A percentile compares a stretch with the other conserved stretches of the same genome.
Conservation (phyloP, 2,797 vertebrate species). For the Platalea minor region DNA sequence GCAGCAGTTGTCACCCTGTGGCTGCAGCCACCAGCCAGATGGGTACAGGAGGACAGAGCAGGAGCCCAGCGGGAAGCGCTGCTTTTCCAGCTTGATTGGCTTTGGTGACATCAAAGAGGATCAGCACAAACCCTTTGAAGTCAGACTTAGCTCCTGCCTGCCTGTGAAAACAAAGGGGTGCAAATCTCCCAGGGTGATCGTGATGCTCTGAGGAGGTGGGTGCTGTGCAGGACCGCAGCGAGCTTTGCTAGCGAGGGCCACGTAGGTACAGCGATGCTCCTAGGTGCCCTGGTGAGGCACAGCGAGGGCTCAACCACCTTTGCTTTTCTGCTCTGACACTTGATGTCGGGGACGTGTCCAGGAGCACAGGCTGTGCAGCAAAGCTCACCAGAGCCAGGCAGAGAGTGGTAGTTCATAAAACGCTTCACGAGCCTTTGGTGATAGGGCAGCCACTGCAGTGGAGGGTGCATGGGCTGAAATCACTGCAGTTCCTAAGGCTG, state of each 20-base stretch:
- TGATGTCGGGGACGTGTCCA: background rate
- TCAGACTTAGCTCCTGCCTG: background rate
- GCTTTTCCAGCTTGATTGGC: background rate
- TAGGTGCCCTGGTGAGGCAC: accelerated
- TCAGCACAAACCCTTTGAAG: background rate
- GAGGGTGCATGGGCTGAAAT: background rate
- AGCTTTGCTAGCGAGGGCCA: background rate
- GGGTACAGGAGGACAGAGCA: background rate
- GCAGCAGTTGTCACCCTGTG: background rate
- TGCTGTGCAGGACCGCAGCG: background rate
- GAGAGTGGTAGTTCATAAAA: background rate
- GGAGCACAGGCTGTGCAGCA: background rate
- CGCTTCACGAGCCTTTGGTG: accelerated
- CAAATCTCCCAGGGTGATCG: accelerated
- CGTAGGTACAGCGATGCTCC: background rate
- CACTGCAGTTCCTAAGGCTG: background rate
- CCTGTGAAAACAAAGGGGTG: background rate
- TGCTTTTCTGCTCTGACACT: background rate
- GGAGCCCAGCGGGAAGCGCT: background rate
- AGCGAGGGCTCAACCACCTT: background rate
- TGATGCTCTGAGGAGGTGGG: background rate
- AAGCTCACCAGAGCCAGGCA: background rate
- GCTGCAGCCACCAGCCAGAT: background rate
- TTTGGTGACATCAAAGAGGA: background rate
- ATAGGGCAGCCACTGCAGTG: background rate